phyloP scores from a whole-genome alignment of 2,113 vertebrate genomes.

The Seriola dumerili region DNA sequence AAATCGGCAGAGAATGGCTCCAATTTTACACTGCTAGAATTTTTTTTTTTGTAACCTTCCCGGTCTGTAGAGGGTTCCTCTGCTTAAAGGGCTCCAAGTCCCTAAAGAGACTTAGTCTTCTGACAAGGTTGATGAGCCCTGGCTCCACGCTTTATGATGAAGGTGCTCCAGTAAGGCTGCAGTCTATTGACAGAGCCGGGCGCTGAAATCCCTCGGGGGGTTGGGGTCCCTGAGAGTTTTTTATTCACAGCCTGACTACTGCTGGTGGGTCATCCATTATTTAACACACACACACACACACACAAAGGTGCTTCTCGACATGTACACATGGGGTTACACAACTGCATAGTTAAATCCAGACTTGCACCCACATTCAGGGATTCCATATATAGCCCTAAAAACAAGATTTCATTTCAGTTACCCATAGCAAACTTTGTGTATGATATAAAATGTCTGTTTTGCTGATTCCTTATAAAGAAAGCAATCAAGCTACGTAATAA shows the following conservation, averaged over 20 bases:
- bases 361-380: not conserved
- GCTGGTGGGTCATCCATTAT: constrained; percentile 64
- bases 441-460: constrained; percentile 27
- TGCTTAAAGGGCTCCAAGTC: not conserved
- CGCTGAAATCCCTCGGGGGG: constrained; percentile 27
- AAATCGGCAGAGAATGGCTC: not conserved
- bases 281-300: constrained; percentile 39
- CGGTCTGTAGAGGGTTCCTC: not conserved
- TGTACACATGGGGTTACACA: not conserved
- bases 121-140: constrained; percentile 44
- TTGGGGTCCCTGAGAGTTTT: constrained; percentile 44
- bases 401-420: constrained; percentile 8
- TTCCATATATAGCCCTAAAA: constrained; percentile 3
- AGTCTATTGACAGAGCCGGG: not conserved
- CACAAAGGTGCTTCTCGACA: not conserved
- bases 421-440: not conserved
- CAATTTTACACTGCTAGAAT: constrained; percentile 4
- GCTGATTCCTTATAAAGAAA: not conserved
- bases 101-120: constrained; percentile 19
- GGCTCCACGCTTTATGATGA: constrained; percentile 44
- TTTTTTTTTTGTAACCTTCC: not conserved
- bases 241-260: constrained; percentile 30
- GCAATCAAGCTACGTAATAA: not conserved
- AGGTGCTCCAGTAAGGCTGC: not conserved
- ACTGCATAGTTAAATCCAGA: constrained; percentile 6